Evolutionary conservation across 2,797 vertebrate species (phyloP).

Genomic region (Acanthiza pusilla): DNA sequence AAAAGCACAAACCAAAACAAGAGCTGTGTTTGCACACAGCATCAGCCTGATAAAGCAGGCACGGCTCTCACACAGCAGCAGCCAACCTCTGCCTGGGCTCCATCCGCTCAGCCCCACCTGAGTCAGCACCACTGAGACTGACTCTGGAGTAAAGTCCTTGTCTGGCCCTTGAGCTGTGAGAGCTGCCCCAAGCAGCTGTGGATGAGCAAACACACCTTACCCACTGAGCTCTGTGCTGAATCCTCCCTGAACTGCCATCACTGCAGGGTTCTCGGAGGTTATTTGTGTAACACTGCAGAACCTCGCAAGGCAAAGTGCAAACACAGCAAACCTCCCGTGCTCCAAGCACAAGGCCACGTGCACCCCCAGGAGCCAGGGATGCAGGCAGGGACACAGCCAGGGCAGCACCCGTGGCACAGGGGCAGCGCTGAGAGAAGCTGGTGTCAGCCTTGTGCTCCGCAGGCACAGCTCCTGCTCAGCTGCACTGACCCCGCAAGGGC

Average conservation of each 20-base stretch:
- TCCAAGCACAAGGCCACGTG: not conserved
- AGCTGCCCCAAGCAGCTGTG: not conserved
- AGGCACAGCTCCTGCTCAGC: not conserved
- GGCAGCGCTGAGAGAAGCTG: not conserved
- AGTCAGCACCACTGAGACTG: not conserved
- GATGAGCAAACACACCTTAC: not conserved
- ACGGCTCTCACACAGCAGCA: not conserved
- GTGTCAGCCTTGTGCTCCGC: not conserved
- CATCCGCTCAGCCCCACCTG: not conserved
- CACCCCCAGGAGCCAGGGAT: rapidly evolving
- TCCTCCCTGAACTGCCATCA: not conserved
- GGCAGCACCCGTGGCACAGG: rapidly evolving
- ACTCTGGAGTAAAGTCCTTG: not conserved
- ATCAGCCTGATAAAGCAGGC: not conserved
- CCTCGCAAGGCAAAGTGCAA: not conserved
- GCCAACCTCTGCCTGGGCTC: not conserved
- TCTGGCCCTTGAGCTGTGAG: not conserved
- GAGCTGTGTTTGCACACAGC: not conserved
- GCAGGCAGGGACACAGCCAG: rapidly evolving
- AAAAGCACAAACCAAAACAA: too few species aligned
- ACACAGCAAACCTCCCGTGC: not conserved
- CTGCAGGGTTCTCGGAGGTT: not conserved
- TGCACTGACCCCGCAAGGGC: not conserved
- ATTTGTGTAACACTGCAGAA: rapidly evolving
- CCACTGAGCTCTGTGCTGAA: not conserved